A percentile compares a stretch with the other conserved stretches of the same genome.
These are phyloP conservation scores for Abrostola triplasia DNA, from an alignment of 2,888 invertebrate species.

Conservation along the genomic window DNA sequence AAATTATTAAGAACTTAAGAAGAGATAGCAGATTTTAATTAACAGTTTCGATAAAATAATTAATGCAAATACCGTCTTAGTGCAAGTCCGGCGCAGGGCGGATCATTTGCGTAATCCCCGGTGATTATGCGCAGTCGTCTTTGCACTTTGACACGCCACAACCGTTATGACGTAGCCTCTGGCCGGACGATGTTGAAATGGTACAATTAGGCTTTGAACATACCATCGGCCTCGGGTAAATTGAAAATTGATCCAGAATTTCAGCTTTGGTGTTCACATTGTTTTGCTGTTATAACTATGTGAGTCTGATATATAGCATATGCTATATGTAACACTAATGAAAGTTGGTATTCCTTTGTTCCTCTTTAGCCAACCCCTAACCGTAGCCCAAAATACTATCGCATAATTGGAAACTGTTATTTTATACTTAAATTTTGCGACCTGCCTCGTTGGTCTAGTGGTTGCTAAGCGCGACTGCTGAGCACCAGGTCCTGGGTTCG, in stretches of 20 bases:
- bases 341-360: too few species aligned
- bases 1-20: neutral
- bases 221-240: neutral
- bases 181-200: conserved; percentile 17
- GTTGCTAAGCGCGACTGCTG: too few species aligned
- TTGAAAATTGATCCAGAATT: too few species aligned
- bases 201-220: conserved; percentile 19
- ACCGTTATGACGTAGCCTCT: conserved; percentile 22
- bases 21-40: conserved; percentile 1
- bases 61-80: conserved; percentile 29
- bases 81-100: conserved; percentile 13
- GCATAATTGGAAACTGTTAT: too few species aligned
- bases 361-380: too few species aligned
- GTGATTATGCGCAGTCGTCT: conserved; percentile 49
- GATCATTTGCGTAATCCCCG: conserved; percentile 52
- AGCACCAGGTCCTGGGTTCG: too few species aligned
- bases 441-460: too few species aligned
- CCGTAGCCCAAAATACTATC: too few species aligned
- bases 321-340: too few species aligned
- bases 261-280: neutral
- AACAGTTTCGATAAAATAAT: conserved; percentile 10
- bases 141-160: conserved; percentile 48
- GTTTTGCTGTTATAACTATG: too few species aligned
- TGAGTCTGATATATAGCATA: too few species aligned
- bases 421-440: too few species aligned